These are phyloP conservation scores for Chamaea fasciata DNA, from an alignment of 2,113 vertebrate species.

Conservation along the genomic window DNA sequence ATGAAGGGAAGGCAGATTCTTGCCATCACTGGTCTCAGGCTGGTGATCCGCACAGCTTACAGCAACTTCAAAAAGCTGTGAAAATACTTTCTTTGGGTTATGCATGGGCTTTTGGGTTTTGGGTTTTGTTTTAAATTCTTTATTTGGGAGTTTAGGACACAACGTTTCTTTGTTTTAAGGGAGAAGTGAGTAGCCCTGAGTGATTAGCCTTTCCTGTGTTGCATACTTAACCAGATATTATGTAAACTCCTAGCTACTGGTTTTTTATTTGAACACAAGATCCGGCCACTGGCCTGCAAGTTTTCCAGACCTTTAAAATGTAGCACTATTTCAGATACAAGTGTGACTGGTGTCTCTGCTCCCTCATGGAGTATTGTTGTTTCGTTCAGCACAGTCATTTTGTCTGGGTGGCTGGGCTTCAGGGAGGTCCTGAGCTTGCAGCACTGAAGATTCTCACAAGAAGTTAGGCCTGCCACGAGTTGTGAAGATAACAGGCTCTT, in stretches of 20 bases:
- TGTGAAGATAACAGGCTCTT: not conserved
- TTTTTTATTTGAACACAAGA: not conserved
- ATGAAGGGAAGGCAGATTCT: not conserved
- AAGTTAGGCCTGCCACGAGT: not conserved
- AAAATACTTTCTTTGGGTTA: not conserved
- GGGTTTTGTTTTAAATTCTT: not conserved
- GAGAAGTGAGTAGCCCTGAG: not conserved
- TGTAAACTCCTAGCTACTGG: not conserved
- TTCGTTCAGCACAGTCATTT: not conserved
- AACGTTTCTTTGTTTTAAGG: not conserved
- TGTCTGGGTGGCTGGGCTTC: not conserved
- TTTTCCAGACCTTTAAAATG: not conserved
- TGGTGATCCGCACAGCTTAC: not conserved
- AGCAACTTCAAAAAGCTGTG: not conserved
- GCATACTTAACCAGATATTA: not conserved
- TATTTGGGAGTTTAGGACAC: not conserved
- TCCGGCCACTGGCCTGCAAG: not conserved
- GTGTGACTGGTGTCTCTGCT: not conserved
- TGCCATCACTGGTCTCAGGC: not conserved
- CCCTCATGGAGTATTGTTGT: fast-evolving
- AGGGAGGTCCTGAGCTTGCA: not conserved
- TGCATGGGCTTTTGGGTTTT: not conserved
- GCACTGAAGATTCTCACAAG: not conserved
- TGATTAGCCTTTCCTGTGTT: not conserved
- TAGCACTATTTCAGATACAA: not conserved